Evolutionary conservation across 2,797 vertebrate species (phyloP).

Genomic region (Gymnoscopelus braueri): DNA sequence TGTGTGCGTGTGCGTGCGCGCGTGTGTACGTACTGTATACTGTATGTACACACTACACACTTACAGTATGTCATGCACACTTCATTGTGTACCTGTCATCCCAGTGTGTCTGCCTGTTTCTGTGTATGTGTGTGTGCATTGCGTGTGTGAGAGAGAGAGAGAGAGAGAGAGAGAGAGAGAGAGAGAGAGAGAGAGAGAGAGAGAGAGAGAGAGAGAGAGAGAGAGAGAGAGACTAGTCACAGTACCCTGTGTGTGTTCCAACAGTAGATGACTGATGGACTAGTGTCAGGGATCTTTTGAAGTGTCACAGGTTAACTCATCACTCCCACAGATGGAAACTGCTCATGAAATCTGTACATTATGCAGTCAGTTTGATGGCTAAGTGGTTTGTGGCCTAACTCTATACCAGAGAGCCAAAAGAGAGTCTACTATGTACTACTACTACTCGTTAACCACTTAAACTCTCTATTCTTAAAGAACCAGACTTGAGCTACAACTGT

Average conservation of each 20-base stretch:
- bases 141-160: not conserved
- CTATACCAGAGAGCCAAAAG: not conserved
- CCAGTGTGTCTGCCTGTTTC: not conserved
- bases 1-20: not conserved
- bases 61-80: no score
- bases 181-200: no score
- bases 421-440: constrained; percentile 2
- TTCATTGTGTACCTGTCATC: no score
- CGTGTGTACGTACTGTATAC: not conserved
- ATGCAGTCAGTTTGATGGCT: not conserved
- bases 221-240: no score
- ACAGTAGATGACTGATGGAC: constrained; percentile 1
- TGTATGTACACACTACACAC: no score
- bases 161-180: no score
- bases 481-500: no score
- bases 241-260: constrained; percentile 4
- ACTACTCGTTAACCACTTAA: not conserved
- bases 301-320: constrained; percentile 16
- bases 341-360: constrained; percentile 18
- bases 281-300: constrained; percentile 38
- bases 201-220: not conserved
- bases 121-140: constrained; percentile 3
- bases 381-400: not conserved
- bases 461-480: no score
- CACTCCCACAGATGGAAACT: not conserved